These are phyloP conservation scores for Cygnus olor DNA, from an alignment of 2,797 vertebrate species.

Conservation along the genomic window DNA sequence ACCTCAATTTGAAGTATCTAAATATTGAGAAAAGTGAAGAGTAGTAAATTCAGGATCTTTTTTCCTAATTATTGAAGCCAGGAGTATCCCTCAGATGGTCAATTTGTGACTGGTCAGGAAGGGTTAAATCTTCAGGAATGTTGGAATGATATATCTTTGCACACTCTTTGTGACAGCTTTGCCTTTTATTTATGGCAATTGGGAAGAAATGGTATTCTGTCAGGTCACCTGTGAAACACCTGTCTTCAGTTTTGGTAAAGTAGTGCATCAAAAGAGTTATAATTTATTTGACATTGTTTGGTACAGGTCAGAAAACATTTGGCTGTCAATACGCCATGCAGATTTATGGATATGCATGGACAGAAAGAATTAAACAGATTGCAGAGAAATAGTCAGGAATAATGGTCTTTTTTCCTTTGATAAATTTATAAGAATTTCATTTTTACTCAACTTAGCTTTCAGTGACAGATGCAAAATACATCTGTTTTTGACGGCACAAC, in stretches of 20 bases:
- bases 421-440: background rate
- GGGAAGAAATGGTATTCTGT: slow-evolving; percentile 59
- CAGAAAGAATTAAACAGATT: background rate
- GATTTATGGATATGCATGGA: background rate
- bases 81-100: background rate
- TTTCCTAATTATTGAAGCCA: background rate
- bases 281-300: slow-evolving; percentile 56
- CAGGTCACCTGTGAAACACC: slow-evolving; percentile 76
- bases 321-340: slow-evolving; percentile 16
- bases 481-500: background rate
- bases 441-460: background rate
- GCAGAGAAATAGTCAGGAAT: background rate
- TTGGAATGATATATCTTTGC: background rate
- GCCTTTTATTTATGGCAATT: slow-evolving; percentile 68
- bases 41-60: background rate
- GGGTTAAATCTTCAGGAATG: slow-evolving; percentile 73
- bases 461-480: background rate
- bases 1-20: background rate
- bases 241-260: slow-evolving; percentile 65
- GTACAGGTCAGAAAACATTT: slow-evolving; percentile 35
- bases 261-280: slow-evolving; percentile 47
- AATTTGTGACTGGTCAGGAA: slow-evolving; percentile 8
- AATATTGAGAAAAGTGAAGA: background rate
- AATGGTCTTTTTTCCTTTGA: slow-evolving; percentile 14
- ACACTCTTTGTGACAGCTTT: slow-evolving; percentile 38